A percentile compares a stretch with the other conserved stretches of the same genome.
phyloP scores from a whole-genome alignment of 2,113 vertebrate genomes.

The Copsychus sechellarum region DNA sequence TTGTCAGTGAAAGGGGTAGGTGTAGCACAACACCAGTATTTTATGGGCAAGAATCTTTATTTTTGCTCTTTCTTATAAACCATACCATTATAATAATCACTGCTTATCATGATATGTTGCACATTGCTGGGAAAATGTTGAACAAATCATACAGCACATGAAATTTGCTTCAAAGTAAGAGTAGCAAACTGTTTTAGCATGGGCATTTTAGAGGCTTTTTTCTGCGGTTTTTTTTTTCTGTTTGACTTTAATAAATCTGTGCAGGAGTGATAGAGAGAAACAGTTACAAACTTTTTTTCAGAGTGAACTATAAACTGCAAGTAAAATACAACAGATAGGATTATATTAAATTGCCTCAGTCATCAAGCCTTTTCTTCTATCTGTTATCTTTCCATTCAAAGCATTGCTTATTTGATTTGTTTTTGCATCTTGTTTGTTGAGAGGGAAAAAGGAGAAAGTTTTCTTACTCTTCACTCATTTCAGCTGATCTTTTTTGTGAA shows the following conservation, averaged over 20 bases:
- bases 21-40: neutral
- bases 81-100: neutral
- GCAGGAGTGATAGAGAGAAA: neutral
- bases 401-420: neutral
- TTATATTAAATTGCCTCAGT: neutral
- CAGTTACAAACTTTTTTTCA: neutral
- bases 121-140: neutral
- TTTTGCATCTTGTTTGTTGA: neutral
- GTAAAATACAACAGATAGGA: neutral
- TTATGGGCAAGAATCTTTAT: neutral
- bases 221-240: neutral
- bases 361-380: neutral
- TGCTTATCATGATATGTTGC: neutral
- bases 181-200: neutral
- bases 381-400: neutral
- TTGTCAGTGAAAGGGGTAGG: neutral
- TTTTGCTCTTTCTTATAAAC: neutral
- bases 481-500: neutral
- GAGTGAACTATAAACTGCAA: neutral
- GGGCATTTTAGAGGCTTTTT: neutral
- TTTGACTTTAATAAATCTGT: neutral
- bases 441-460: neutral
- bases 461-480: neutral
- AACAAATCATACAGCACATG: neutral
- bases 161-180: neutral